A percentile compares a stretch with the other conserved stretches of the same genome.
These are phyloP conservation scores for Paratrypauchen microcephalus DNA, from an alignment of 2,797 vertebrate species.

Conservation along the genomic window DNA sequence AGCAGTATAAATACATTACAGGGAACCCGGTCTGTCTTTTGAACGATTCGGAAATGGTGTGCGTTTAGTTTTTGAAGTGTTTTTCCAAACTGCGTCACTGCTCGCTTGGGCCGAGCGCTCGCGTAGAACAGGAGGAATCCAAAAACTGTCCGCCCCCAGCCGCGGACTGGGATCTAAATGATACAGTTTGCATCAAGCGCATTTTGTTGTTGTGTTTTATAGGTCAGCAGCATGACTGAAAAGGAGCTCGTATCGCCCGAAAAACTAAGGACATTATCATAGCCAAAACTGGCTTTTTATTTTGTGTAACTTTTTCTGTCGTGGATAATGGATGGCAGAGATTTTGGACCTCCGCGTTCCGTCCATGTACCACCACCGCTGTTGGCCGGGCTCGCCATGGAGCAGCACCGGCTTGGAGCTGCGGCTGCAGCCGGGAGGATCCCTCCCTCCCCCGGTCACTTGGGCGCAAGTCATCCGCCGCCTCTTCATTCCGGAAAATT, in stretches of 20 bases:
- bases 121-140: conserved; percentile 49
- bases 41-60: conserved; percentile 6
- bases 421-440: conserved; percentile 86
- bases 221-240: conserved; percentile 81
- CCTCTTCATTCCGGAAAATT: conserved; percentile 89
- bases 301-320: conserved; percentile 68
- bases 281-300: conserved; percentile 71
- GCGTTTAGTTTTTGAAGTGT: conserved; percentile 63
- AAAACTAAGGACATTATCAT: conserved; percentile 76
- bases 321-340: conserved; percentile 98
- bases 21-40: not conserved
- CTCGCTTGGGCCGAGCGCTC: conserved; percentile 53
- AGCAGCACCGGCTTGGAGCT: conserved; percentile 87
- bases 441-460: conserved; percentile 83
- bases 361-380: conserved; percentile 90
- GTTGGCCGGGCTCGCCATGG: conserved; percentile 90
- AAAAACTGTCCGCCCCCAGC: conserved; percentile 50
- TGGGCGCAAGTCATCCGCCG: conserved; percentile 84
- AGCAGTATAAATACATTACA: not conserved
- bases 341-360: conserved; percentile 92
- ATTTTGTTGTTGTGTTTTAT: conserved; percentile 58
- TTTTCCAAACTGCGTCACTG: conserved; percentile 79
- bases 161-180: conserved; percentile 24
- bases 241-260: conserved; percentile 73
- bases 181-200: conserved; percentile 34